Evolutionary conservation across 2,797 vertebrate genomes (phyloP), one percentile per base, ranked within the genome.

Genomic region (Cercopithecus petaurista): DNA sequence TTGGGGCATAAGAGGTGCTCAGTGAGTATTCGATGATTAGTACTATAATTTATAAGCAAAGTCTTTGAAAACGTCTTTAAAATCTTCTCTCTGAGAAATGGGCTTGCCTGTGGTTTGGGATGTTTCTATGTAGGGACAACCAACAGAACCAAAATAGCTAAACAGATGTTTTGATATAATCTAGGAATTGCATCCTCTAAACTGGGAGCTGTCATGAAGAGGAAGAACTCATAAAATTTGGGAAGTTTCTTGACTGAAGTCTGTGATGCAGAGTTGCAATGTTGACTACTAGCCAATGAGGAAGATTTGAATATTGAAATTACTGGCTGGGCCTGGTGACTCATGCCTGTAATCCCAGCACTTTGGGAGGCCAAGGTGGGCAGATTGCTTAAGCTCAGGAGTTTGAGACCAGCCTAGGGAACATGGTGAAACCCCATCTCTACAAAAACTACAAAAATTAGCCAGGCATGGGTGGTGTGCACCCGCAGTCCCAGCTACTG

Each of bases 41-140:
- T 79, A 10, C 2, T 67, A 33, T 88, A 85, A 11, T 52, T 96
- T 91, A 55, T 59, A 89, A 72, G 46, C 57, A 73, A 80, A 90
- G 22, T 83, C 72, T 95, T 76, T 95, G 59, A 92, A 95, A 94
- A 94, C 55, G 21, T 96, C 21, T 81, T 85, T 81, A 93, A 91
- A 61, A 67, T 72, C 87, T 88, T 73, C 77, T 52, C 13, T 95
- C 86, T 87, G 41, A 95, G 96, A 96, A 93, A 76, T 3, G 24
- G 59, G 50, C 61, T 95, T 97, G 87, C n/a, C 94, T 83, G 3
- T 86, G 17, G 90, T 91, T 97, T 97, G 92, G 92, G 94, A 97
- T 97, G 95, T 89, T 95, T 91, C 76, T 72, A 83, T 84, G 41
- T 92, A 86, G 43, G 50, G 55, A 89, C 79, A 96, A 72, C 77